Percentiles rank a stretch among this genome's conserved stretches.
These are phyloP conservation scores for Xanthia icteritia DNA, from an alignment of 2,888 invertebrate genomes.

Conservation along the genomic window DNA sequence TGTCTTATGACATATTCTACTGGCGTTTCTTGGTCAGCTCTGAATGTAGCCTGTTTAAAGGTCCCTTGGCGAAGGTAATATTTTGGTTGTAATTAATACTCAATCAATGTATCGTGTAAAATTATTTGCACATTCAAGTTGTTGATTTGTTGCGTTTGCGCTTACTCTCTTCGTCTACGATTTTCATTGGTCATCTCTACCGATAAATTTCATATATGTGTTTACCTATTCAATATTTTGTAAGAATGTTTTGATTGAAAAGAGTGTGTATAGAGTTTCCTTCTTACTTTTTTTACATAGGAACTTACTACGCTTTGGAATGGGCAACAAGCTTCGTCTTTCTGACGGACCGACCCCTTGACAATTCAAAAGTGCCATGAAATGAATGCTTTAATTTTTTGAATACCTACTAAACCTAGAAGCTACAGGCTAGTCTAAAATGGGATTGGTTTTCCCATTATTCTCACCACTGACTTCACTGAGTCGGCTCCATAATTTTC, in stretches of 20 bases:
- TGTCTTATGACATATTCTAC: slow-evolving; percentile 63
- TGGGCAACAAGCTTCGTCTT: background rate
- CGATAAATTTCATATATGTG: background rate
- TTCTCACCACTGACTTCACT: background rate
- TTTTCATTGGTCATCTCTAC: background rate
- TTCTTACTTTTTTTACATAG: no score
- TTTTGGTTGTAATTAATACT: slow-evolving; percentile 36
- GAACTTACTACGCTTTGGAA: background rate
- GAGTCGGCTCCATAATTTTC: background rate
- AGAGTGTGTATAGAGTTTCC: no score
- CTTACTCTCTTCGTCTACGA: background rate
- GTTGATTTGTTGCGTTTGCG: background rate
- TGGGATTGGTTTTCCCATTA: background rate
- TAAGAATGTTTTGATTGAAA: background rate
- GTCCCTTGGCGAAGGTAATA: background rate
- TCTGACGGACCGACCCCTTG: background rate
- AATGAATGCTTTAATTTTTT: background rate
- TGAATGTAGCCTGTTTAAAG: slow-evolving; percentile 7
- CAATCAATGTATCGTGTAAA: background rate
- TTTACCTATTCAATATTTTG: background rate
- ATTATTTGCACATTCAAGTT: background rate
- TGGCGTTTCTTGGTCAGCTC: slow-evolving; percentile 36
- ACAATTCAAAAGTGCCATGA: background rate
- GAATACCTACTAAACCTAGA: background rate
- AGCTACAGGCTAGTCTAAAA: background rate